Base-by-base conservation (phyloP, 37 sponge, comb jelly and placozoan genomes). In the Hormiphora californensis region DNA sequence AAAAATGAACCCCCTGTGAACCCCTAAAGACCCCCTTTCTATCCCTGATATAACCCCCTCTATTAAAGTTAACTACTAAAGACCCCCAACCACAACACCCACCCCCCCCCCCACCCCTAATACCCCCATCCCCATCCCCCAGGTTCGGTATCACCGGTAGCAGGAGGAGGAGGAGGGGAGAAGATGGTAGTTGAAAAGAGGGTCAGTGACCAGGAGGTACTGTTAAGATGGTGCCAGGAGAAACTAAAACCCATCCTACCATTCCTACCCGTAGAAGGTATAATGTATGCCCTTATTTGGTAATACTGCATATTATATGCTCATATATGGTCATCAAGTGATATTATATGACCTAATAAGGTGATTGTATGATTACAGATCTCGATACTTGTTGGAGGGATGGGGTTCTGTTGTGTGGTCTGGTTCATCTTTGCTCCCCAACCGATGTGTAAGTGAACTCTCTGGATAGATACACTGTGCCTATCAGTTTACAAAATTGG, bases 331-430 rank as follows among this genome's bases (percentile, higher is more conserved):
- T n/a, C n/a, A n/a, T n/a, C n/a, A n/a, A n/a, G n/a, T n/a, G n/a
- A n/a, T n/a, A n/a, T n/a, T n/a, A n/a, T n/a, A n/a, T n/a, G n/a
- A n/a, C n/a, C n/a, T n/a, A n/a, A n/a, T n/a, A n/a, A n/a, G n/a
- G n/a, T n/a, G n/a, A n/a, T n/a, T n/a, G n/a, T 49, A 15, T 17
- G 9, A 49, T 15, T 15, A 15, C 53, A 49, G 81, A 73, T 33
- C 81, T 73, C 25, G 81, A 73, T 19, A 41, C 81, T 28, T 73
- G 81, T 46, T 73, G 81, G 81, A 73, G 46, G 46, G 81, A 73
- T 28, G 81, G 81, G 4, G 81, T 73, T 4, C 44, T 73, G 1
- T 46, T 73, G 0, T 73, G 81, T 19, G 81, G 81, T 25, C 81
- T 73, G 36, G 81, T 73, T 11, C 81, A 73, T 41, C 81, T 73